Conservation (phyloP, 2,888 invertebrate species). For the Polietes domitor region DNA sequence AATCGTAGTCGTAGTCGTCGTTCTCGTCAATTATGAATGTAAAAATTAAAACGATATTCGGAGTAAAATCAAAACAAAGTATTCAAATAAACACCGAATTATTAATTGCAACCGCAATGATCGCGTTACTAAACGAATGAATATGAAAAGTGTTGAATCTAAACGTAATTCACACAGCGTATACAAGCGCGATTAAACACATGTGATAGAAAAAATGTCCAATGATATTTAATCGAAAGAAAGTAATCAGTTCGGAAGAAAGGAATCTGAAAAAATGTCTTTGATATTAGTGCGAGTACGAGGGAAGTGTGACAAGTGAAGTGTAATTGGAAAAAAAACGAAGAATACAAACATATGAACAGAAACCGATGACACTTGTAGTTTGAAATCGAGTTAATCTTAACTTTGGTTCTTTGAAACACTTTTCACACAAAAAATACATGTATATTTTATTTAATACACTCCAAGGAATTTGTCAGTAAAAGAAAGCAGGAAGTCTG, state of each 20-base stretch:
- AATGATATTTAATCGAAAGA: background rate
- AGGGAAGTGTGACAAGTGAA: slow-evolving; percentile 4
- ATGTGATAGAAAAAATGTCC: background rate
- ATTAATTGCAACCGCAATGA: background rate
- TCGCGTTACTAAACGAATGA: background rate
- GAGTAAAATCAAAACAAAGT: background rate
- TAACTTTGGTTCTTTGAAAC: too few species aligned
- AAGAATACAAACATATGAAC: too few species aligned
- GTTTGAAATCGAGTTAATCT: too few species aligned
- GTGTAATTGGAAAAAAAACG: background rate
- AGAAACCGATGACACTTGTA: too few species aligned
- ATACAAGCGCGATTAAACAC: background rate
- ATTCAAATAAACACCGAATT: background rate
- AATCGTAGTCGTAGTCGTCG: slow-evolving; percentile 13
- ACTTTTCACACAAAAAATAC: too few species aligned
- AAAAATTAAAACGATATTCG: slow-evolving; percentile 24
- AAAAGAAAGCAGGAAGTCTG: too few species aligned
- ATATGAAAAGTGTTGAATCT: background rate
- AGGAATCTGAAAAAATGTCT: slow-evolving; percentile 20
- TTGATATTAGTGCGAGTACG: background rate
- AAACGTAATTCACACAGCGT: background rate
- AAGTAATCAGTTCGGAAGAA: background rate
- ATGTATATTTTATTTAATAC: too few species aligned
- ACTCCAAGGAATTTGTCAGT: too few species aligned
- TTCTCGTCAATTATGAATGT: slow-evolving; percentile 56